Evolutionary conservation across 2,888 invertebrate species (phyloP).

Genomic region (Leucoma salicis): DNA sequence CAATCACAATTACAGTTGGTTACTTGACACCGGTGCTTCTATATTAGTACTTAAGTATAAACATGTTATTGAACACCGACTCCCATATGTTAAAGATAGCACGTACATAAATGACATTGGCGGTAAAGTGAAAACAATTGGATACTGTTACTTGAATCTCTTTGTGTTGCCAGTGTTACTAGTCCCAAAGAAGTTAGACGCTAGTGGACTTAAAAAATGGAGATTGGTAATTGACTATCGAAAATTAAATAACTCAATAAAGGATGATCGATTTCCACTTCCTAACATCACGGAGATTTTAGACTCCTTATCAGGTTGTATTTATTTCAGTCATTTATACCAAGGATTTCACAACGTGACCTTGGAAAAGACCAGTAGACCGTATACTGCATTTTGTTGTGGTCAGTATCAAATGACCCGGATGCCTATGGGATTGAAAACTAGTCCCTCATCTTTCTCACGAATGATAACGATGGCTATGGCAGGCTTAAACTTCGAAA

Average conservation of each 20-base stretch:
- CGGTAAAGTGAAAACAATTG: background rate
- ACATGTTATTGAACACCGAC: background rate
- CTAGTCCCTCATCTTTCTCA: too few species aligned
- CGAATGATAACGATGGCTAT: too few species aligned
- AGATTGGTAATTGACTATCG: background rate
- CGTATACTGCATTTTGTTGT: too few species aligned
- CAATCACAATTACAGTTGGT: background rate
- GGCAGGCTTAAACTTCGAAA: too few species aligned
- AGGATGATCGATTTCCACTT: background rate
- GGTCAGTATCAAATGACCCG: too few species aligned
- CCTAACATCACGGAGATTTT: background rate
- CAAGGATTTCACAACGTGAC: background rate
- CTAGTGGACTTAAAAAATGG: background rate
- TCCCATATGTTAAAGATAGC: background rate
- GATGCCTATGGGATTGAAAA: too few species aligned
- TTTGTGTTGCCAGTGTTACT: background rate
- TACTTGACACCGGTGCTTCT: conserved; percentile 22
- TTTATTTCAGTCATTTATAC: background rate
- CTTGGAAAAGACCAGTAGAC: too few species aligned
- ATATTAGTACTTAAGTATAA: conserved; percentile 9
- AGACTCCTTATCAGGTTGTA: background rate
- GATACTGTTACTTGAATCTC: background rate
- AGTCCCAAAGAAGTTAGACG: background rate
- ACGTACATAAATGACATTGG: background rate
- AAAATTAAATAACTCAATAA: background rate